Percentiles rank a stretch among this genome's conserved stretches.
Conservation (phyloP, 1,140 invertebrate genomes). For the Xylocopa sonorina region DNA sequence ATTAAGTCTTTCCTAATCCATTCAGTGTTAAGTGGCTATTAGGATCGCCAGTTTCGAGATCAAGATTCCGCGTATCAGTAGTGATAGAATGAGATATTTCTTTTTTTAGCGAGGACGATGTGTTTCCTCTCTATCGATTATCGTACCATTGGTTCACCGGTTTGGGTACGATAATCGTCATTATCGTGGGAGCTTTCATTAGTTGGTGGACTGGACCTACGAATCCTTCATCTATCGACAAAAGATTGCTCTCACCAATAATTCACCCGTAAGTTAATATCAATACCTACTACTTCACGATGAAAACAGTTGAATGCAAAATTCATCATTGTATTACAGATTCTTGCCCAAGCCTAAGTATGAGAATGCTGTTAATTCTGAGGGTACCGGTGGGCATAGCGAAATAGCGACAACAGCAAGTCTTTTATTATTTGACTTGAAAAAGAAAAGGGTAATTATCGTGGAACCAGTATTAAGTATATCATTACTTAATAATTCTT, state of each 20-base stretch:
- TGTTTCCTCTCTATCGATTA: conserved; percentile 87
- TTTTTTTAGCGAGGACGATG: conserved; percentile 75
- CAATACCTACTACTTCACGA: neutral
- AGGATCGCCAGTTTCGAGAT: neutral
- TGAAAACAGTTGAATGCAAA: neutral
- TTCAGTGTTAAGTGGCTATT: neutral
- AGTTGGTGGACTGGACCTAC: conserved; percentile 86
- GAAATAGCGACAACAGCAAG: conserved; percentile 33
- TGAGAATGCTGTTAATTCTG: neutral
- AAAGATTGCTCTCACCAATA: conserved; percentile 84
- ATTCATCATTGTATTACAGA: conserved; percentile 16
- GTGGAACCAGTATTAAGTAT: neutral
- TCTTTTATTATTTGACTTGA: conserved; percentile 38
- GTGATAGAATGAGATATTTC: neutral
- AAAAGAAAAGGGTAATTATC: conserved; percentile 24
- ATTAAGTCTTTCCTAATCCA: conserved; percentile 22
- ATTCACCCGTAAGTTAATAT: conserved; percentile 79
- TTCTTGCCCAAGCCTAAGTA: conserved; percentile 46
- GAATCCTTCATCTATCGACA: conserved; percentile 83
- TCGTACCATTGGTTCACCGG: conserved; percentile 91
- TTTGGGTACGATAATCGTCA: conserved; percentile 84
- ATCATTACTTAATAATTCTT: neutral
- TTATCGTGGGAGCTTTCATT: conserved; percentile 86
- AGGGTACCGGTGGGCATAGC: neutral
- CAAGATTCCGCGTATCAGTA: neutral